Evolutionary conservation across 2,113 vertebrate genomes (phyloP).

Genomic region (Bos indicus): DNA sequence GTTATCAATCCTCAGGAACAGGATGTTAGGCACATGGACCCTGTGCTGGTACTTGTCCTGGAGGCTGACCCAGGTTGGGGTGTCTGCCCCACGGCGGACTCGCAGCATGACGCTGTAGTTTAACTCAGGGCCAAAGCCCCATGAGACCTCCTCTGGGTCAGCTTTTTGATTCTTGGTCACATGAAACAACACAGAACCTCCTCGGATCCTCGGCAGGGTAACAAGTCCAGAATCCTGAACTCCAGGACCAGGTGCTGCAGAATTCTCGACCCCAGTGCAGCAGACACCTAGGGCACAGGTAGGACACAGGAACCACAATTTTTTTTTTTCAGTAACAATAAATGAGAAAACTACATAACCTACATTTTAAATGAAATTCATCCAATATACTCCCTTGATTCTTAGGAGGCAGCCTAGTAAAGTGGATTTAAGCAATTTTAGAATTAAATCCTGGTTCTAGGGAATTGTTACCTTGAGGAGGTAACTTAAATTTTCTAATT

Average conservation of each 20-base stretch:
- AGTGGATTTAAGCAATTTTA: not conserved
- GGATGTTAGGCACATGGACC: not conserved
- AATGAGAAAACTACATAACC: not conserved
- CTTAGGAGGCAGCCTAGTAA: not conserved
- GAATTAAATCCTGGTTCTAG: not conserved
- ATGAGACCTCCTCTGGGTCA: rapidly evolving
- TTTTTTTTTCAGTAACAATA: not conserved
- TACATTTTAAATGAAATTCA: not conserved
- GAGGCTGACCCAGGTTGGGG: not conserved
- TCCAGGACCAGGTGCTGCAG: not conserved
- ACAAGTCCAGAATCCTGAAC: rapidly evolving
- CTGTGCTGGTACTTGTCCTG: not conserved
- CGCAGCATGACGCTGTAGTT: rapidly evolving
- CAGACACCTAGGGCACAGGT: not conserved
- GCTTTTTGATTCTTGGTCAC: rapidly evolving
- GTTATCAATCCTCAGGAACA: not conserved
- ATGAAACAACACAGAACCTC: not conserved
- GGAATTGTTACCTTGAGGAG: not conserved
- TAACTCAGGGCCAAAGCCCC: not conserved
- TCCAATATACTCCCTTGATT: not conserved
- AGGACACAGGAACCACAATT: not conserved
- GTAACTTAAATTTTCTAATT: not conserved
- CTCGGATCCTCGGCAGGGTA: not conserved
- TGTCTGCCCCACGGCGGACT: rapidly evolving
- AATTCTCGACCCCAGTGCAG: not conserved